phyloP scores from a whole-genome alignment of 2,113 vertebrate species.

The Forbesichthys papilliferus region DNA sequence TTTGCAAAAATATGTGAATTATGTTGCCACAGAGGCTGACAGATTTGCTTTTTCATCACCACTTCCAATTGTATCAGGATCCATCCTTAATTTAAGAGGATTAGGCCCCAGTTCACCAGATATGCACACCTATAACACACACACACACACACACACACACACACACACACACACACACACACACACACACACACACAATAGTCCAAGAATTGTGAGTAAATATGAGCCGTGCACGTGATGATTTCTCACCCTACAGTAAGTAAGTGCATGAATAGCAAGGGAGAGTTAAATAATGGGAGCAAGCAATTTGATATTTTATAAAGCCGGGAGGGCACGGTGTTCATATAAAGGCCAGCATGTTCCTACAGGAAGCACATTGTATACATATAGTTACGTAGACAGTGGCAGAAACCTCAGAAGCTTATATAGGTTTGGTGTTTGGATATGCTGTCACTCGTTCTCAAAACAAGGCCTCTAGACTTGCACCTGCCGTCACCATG shows the following conservation, averaged over 20 bases:
- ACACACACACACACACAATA: neutral
- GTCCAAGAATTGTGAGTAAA: too few relatives aligned
- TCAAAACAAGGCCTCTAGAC: neutral
- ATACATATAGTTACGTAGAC: neutral
- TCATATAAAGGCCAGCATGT: neutral
- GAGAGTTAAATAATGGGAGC: neutral
- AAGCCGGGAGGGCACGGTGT: neutral
- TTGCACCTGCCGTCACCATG: slow-evolving; percentile 12
- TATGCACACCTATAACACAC: slow-evolving; percentile 5
- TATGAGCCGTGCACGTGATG: neutral
- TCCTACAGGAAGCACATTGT: too few relatives aligned
- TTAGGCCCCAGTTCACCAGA: slow-evolving; percentile 23
- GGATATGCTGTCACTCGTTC: neutral
- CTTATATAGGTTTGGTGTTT: neutral
- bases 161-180: neutral
- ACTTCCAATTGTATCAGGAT: slow-evolving; percentile 1
- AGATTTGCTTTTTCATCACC: neutral
- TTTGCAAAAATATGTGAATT: too few relatives aligned
- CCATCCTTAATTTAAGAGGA: slow-evolving; percentile 4
- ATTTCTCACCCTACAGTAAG: neutral
- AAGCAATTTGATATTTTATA: neutral
- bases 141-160: neutral
- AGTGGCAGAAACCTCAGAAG: neutral
- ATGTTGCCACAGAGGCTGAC: slow-evolving; percentile 10
- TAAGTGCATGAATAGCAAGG: neutral